These are phyloP conservation scores for Zaprionus taronus DNA, from an alignment of 1,140 invertebrate species.

Conservation along the genomic window DNA sequence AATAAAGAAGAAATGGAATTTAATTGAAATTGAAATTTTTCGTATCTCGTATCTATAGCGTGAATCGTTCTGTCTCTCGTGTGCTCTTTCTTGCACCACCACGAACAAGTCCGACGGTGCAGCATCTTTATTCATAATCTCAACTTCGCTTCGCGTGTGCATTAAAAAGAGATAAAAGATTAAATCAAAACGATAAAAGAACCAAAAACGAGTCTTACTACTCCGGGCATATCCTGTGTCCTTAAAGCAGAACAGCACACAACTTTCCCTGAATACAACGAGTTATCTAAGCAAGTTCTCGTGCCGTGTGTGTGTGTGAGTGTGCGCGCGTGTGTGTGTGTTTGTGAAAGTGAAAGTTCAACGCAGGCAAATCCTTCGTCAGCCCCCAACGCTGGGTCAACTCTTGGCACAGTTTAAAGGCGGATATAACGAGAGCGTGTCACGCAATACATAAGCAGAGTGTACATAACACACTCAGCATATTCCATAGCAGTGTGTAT, in stretches of 20 bases:
- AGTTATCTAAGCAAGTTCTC: conserved; percentile 59
- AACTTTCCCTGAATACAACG: conserved; percentile 24
- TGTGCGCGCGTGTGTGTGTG: conserved; percentile 16
- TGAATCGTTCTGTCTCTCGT: conserved; percentile 35
- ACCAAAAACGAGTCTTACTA: conserved; percentile 16
- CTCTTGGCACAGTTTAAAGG: conserved; percentile 41
- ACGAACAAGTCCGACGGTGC: neutral
- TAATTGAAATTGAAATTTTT: conserved; percentile 46
- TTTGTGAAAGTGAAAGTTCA: conserved; percentile 70
- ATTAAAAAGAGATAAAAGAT: conserved; percentile 9
- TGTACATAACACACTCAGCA: conserved; percentile 20
- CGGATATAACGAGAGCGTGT: conserved; percentile 46
- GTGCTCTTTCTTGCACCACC: neutral
- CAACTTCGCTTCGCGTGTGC: conserved; percentile 28
- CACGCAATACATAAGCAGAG: conserved; percentile 54
- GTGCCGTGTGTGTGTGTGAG: conserved; percentile 17
- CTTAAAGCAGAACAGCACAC: conserved; percentile 17
- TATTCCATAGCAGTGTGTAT: conserved; percentile 30
- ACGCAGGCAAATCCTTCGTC: conserved; percentile 41
- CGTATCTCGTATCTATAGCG: conserved; percentile 30
- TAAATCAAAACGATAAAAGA: conserved; percentile 9
- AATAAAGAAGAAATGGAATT: conserved; percentile 51
- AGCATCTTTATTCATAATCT: conserved; percentile 23
- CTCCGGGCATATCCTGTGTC: conserved; percentile 32
- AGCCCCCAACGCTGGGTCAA: conserved; percentile 52